phyloP scores from a whole-genome alignment of 2,888 invertebrate genomes.

The Rhyacophila evoluta region DNA sequence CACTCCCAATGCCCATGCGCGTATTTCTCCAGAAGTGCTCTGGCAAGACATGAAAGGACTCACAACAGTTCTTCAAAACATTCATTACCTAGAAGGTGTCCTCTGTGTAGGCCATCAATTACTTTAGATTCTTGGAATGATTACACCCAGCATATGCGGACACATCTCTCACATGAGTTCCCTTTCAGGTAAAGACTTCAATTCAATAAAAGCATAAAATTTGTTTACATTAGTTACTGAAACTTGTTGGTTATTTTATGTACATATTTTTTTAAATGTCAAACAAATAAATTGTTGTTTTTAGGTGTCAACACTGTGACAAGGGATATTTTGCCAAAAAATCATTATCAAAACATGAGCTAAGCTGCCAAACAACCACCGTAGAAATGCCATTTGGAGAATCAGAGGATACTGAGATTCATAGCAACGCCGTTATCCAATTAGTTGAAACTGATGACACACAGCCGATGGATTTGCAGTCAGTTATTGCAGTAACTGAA shows the following conservation, averaged over 20 bases:
- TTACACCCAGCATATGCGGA: slow-evolving; percentile 33
- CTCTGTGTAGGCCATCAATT: not conserved
- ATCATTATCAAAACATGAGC: slow-evolving; percentile 32
- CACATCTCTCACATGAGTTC: slow-evolving; percentile 26
- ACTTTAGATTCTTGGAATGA: slow-evolving; percentile 35
- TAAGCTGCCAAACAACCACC: not conserved
- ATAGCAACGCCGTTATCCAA: slow-evolving; percentile 2
- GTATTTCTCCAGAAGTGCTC: slow-evolving; percentile 51
- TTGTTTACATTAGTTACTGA: too few relatives aligned
- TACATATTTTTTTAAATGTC: too few relatives aligned
- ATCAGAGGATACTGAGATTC: not conserved
- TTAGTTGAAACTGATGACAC: not conserved
- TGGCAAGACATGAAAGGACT: slow-evolving; percentile 44
- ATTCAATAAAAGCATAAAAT: too few relatives aligned
- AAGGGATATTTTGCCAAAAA: slow-evolving; percentile 34
- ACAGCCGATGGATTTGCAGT: not conserved
- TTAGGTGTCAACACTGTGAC: slow-evolving; percentile 34
- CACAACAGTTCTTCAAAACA: slow-evolving; percentile 3
- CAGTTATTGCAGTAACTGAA: slow-evolving; percentile 13
- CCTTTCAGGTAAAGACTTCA: slow-evolving; percentile 34
- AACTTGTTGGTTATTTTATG: too few relatives aligned
- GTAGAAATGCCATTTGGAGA: not conserved
- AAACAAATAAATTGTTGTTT: too few relatives aligned
- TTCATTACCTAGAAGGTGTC: not conserved
- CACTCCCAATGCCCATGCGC: slow-evolving; percentile 45